Evolutionary conservation across 2,797 vertebrate genomes (phyloP), one percentile per base, ranked within the genome.

Genomic region (Neoniphon sammara): DNA sequence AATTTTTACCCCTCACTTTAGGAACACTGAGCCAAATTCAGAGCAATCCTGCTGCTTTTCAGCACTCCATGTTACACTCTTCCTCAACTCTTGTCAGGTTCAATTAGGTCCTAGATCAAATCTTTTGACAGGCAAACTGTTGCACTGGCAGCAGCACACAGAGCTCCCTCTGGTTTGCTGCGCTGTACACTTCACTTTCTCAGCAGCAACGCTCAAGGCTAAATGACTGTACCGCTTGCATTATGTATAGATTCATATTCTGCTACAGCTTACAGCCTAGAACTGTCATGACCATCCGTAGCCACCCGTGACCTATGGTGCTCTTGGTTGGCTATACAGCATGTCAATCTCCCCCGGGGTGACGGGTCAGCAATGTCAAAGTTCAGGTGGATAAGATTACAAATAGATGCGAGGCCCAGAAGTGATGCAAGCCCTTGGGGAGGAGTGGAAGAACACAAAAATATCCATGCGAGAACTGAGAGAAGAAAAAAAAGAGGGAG

Each of bases 71-170:
- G 73, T 78, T 83, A 78, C 85, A 87, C 84, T 90, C 84, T 75
- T 10, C 78, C 72, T 66, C 31, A 1, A 50, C 80, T 84, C 72
- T 68, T 11, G 79, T 90, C 86, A 86, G 69, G 63, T 85, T 84
- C 73, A 85, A 88, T 90, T 87, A 89, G 68, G 44, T 64, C 66
- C n/a, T 0, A 53, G 70, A 87, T 91, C 79, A 82, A 77, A 77
- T 83, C 56, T 73, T 70, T 64, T 21, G 46, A 82, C 69, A 2
- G 12, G 72, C 61, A 80, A 85, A 81, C 80, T 88, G 79, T 86
- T 87, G 85, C 66, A 0, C 70, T 55, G 76, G 82, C 69, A 80
- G 73, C 78, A 25, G 66, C 74, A 73, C 71, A 70, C 30, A 49
- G 73, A 78, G 80, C 73, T 80, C 85, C 72, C 81, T 71, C 84